These are phyloP conservation scores for Tetropium fuscum DNA, from an alignment of 2,888 invertebrate species.

Conservation along the genomic window DNA sequence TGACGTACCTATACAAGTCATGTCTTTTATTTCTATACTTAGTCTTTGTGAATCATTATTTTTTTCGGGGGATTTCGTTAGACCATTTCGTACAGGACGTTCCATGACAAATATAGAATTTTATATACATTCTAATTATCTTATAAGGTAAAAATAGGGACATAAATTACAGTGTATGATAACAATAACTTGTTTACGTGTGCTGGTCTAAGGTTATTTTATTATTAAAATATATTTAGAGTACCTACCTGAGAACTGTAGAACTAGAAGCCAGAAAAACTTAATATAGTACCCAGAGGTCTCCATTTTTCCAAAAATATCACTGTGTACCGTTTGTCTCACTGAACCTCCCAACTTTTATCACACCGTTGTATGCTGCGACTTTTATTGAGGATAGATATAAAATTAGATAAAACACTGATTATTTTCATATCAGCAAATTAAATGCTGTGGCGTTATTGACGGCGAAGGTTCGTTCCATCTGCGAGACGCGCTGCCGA, in stretches of 20 bases:
- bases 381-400: neutral
- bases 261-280: neutral
- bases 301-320: slow-evolving; percentile 10
- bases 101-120: no score
- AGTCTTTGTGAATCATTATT: no score
- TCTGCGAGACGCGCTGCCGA: slow-evolving; percentile 1
- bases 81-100: no score
- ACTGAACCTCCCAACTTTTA: slow-evolving; percentile 15
- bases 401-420: slow-evolving; percentile 29
- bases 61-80: no score
- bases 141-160: no score
- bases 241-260: slow-evolving; percentile 5
- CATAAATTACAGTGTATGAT: no score
- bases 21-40: no score
- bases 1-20: no score
- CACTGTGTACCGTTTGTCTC: neutral
- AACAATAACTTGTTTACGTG: no score
- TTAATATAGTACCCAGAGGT: neutral
- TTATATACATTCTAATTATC: no score
- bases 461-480: slow-evolving; percentile 14
- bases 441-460: slow-evolving; percentile 18
- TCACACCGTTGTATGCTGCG: slow-evolving; percentile 7
- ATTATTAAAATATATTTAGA: neutral
- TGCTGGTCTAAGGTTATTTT: no score
- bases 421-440: slow-evolving; percentile 33